These are phyloP conservation scores for Ranitomeya variabilis DNA, from an alignment of 2,113 vertebrate species.

Conservation along the genomic window DNA sequence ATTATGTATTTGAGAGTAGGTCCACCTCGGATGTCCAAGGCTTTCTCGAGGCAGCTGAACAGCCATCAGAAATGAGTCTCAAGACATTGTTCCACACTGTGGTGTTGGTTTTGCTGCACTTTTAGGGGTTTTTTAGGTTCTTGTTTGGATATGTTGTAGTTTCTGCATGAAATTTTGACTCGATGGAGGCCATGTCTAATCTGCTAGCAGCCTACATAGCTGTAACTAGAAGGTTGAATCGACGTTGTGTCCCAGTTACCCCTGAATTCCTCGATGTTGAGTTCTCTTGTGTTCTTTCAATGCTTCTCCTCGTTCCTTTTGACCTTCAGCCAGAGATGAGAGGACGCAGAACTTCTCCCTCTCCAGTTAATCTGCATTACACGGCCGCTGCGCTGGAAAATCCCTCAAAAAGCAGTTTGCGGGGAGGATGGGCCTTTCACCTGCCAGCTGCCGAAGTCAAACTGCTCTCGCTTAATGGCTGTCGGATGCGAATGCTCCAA, in stretches of 20 bases:
- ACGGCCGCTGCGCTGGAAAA: conserved; percentile 37
- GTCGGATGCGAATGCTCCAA: conserved; percentile 14
- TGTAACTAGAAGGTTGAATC: background rate
- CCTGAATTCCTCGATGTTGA: background rate
- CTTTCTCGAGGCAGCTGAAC: too few relatives aligned
- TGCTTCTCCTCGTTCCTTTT: conserved; percentile 7
- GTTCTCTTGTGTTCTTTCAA: background rate
- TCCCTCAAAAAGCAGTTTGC: conserved; percentile 46
- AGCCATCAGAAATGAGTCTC: too few relatives aligned
- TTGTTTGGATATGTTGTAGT: background rate
- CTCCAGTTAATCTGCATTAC: conserved; percentile 51
- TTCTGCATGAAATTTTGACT: background rate
- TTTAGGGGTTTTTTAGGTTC: too few relatives aligned
- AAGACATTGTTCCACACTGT: too few relatives aligned
- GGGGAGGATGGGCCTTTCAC: conserved; percentile 32
- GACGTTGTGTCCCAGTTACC: background rate
- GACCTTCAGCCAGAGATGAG: conserved; percentile 49
- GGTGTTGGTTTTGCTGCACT: too few relatives aligned
- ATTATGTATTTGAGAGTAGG: too few relatives aligned
- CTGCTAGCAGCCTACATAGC: background rate
- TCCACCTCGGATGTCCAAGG: too few relatives aligned
- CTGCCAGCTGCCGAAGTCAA: conserved; percentile 41
- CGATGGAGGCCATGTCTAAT: background rate
- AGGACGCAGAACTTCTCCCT: conserved; percentile 28
- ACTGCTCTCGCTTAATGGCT: conserved; percentile 26